Evolutionary conservation across 2,113 vertebrate genomes (phyloP), one percentile per base, ranked within the genome.

Genomic region (Paedocypris sp.): DNA sequence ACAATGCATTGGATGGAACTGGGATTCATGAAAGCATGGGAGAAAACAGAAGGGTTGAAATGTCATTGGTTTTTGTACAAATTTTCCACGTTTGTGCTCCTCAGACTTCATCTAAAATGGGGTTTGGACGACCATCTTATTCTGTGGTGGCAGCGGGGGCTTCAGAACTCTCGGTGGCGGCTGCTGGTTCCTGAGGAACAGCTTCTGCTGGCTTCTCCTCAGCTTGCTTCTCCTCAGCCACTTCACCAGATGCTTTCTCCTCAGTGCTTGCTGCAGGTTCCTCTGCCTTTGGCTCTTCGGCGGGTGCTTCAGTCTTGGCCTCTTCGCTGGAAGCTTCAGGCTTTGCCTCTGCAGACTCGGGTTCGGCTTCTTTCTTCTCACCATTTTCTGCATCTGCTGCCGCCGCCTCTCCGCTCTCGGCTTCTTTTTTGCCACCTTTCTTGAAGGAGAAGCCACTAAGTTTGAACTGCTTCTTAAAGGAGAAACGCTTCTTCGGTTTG

Each of bases 401-500:
- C 0, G 74, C 73, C 0, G 72, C 83, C 31, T 79, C 89, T 66
- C 90, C 90, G 0, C 67, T 70, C 71, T 92, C 90, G 0, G 76
- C 85, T 16, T 97, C 93, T 79, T 97, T 96, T 73, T 96, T 97
- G 85, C 83, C 43, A 61, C 38, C 89, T 81, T 96, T 97, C 87
- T 91, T 97, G 82, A 94, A 97, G 57, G 93, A 95, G 75, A 96
- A 95, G 63, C 93, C 93, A 49, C 92, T 94, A 16, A 94, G 82
- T 83, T 97, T 97, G 84, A 97, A 97, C 0, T 92, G 93, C 71
- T 96, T 95, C 77, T 97, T 97, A 83, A 97, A 95, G 72, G 93
- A 97, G 80, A 95, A 97, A 56, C 89, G 84, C 85, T 96, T 96
- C 81, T 97, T 97, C 85, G 94, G 94, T 86, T 97, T 97, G 51